Base-by-base conservation (phyloP, 1,140 invertebrate genomes). In the Penaeus vannamei region DNA sequence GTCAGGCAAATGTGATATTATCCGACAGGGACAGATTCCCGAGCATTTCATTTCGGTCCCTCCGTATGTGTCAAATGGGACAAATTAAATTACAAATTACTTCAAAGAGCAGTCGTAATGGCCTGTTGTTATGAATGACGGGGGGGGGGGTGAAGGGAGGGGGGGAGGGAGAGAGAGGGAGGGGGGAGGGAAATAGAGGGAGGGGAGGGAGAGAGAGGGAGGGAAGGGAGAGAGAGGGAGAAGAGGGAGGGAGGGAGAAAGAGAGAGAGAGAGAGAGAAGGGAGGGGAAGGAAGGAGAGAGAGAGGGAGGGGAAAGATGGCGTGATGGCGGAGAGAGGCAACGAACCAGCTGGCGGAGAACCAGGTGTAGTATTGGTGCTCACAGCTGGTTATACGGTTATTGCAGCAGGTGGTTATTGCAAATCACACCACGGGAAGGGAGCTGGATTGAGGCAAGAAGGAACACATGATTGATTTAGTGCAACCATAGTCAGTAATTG, bases 41-140 rank as follows among this genome's bases (percentile, higher is more conserved):
- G 83, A 87, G 86, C 86, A 87, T 87, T 87, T 87, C 86, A 87
- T 87, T 87, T 87, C 86, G 83, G 82, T 87, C 86, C 86, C 86
- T 53, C 86, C 59, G 86, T 76, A 79, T 46, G 22, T 59, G 86
- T 76, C 81, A 84, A 89, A 84, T 77, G 87, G 83, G 87, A 77
- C 87, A 84, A 89, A 89, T 87, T 87, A 87, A 87, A 87, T 87
- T 87, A 87, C 86, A 87, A 87, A 87, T 87, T 81, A 87, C 86
- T 87, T 87, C 86, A 87, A 87, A 89, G 87, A 84, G 83, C 64
- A 87, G 87, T 61, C 36, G 69, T 46, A 76, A 85, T 64, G 72
- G 83, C n/a, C 77, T 60, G 87, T 83, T 77, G 87, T 88, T 88
- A 89, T 85, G 88, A 89, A 85, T 85, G 84, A 85, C 83, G 77